Base-by-base conservation (phyloP, 2,113 vertebrate species). In the Meleagris gallopavo region DNA sequence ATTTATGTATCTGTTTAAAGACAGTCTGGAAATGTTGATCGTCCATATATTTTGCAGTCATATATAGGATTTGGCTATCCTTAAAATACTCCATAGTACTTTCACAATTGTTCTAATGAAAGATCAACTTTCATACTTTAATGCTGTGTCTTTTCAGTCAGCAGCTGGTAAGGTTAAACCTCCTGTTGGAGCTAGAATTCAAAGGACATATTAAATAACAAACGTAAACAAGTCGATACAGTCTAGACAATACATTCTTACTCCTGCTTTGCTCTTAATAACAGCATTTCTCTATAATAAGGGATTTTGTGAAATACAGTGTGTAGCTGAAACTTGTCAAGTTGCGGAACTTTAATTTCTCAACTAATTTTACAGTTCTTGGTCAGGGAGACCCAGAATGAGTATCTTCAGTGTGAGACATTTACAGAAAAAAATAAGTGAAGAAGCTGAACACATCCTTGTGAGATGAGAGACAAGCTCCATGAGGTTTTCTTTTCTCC, bases 211-310 rank as follows among this genome's bases (percentile, higher is more conserved):
- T 92, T 91, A 96, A 85, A 76, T 87, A 94, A 34, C 45, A 46
- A 46, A 46, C 45, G 22, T 36, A 36, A 83, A 78, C 48, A 25
- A 25, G 36, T 92, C 75, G 89, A 46, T 57, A 34, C 22, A 75
- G 40, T 86, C 62, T 93, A 93, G 64, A 95, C 94, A 72, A 76
- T 76, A 75, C 52, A 19, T 87, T 89, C 65, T 89, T 81, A 80
- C 74, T 79, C 86, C 80, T 75, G 89, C 60, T 91, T 36, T 93
- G 24, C 75, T 84, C 70, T 84, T 92, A 96, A 72, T 94, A 96
- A 93, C 71, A 93, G 69, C 76, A 94, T 94, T 96, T 86, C 67
- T 97, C 80, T 94, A 78, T 95, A 90, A 95, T 94, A 70, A 79
- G 55, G n/a, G 40, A 54, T 96, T 96, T 92, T 96, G 57, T 89